A percentile compares a stretch with the other conserved stretches of the same genome.
Evolutionary conservation across 2,888 invertebrate species (phyloP).

Genomic region (Eilema depressum): DNA sequence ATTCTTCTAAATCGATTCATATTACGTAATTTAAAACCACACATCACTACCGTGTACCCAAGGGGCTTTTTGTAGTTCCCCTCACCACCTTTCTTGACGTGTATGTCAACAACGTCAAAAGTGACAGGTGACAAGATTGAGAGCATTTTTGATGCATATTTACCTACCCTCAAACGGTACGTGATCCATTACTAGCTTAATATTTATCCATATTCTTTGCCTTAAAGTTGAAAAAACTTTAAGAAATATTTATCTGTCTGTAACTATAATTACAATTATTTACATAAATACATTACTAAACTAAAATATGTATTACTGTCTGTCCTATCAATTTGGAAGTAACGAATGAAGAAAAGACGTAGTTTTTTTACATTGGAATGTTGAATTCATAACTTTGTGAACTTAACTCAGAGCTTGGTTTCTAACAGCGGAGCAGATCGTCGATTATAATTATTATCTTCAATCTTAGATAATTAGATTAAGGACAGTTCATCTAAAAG

Average conservation of each 20-base stretch:
- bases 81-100: background rate
- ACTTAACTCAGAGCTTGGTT: background rate
- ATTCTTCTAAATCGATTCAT: no score
- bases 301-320: no score
- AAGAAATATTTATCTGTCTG: no score
- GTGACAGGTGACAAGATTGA: constrained; percentile 10
- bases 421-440: background rate
- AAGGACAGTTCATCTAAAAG: constrained; percentile 2
- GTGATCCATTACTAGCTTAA: background rate
- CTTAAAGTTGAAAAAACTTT: background rate
- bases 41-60: background rate
- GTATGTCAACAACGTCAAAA: constrained; percentile 3
- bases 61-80: background rate
- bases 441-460: background rate
- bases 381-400: background rate
- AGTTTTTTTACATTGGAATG: no score
- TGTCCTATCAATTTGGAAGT: no score
- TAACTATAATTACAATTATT: no score
- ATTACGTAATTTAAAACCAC: background rate
- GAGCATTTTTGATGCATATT: constrained; percentile 3
- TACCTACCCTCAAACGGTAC: background rate
- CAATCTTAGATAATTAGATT: constrained; percentile 16
- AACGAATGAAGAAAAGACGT: no score
- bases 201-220: background rate
- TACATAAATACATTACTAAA: no score